Percentiles rank a stretch among this genome's conserved stretches.
phyloP scores from a whole-genome alignment of 2,888 invertebrate genomes.

The Serrognathus titanus region DNA sequence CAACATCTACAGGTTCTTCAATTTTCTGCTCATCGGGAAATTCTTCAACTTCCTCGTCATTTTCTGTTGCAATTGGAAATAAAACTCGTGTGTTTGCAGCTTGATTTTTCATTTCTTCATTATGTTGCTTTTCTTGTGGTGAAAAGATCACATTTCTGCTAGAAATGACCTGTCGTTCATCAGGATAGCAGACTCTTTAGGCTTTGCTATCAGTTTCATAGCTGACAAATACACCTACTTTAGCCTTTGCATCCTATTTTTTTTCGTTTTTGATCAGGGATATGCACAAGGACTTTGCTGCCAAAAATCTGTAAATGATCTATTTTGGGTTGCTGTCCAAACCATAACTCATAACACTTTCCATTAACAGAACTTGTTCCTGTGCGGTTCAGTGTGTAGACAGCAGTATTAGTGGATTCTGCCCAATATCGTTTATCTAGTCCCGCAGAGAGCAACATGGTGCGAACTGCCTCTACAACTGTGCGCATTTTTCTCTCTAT shows the following conservation, averaged over 20 bases:
- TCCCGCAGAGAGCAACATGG: conserved; percentile 28
- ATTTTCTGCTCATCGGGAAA: too few species aligned
- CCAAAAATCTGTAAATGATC: too few species aligned
- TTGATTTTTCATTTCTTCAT: background rate
- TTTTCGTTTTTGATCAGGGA: too few species aligned
- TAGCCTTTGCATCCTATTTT: too few species aligned
- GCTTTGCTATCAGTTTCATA: conserved; percentile 21
- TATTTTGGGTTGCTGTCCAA: too few species aligned
- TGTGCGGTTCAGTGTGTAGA: conserved; percentile 24
- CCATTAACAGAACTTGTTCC: conserved; percentile 11
- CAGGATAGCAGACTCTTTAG: conserved; percentile 23
- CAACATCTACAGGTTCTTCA: too few species aligned
- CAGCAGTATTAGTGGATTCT: conserved; percentile 33
- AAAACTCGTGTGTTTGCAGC: too few species aligned
- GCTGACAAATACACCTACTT: conserved; percentile 19
- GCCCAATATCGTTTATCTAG: conserved; percentile 33
- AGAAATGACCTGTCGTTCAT: conserved; percentile 19
- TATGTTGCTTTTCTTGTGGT: conserved; percentile 1
- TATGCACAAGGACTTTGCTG: too few species aligned
- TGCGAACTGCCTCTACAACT: conserved; percentile 36
- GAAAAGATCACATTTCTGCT: conserved; percentile 24
- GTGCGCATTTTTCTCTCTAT: conserved; percentile 40
- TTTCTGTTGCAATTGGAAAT: too few species aligned
- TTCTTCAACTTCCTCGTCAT: too few species aligned
- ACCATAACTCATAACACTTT: too few species aligned